These are phyloP conservation scores for Catamblyrhynchus diadema DNA, from an alignment of 2,797 vertebrate genomes.

Conservation along the genomic window DNA sequence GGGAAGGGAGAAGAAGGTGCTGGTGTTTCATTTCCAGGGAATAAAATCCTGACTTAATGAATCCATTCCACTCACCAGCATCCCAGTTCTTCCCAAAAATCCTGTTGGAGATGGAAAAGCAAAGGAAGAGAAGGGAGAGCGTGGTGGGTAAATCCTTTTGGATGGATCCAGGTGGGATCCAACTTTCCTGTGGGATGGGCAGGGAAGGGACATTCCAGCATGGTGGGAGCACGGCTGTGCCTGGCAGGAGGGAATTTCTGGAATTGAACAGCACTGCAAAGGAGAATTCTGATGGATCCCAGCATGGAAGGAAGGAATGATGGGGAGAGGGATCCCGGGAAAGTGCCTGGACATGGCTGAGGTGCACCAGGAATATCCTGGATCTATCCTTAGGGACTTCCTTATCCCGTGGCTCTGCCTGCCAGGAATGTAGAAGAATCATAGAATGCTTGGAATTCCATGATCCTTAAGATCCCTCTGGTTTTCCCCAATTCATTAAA, in stretches of 20 bases:
- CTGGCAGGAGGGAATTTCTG: background rate
- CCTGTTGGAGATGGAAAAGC: background rate
- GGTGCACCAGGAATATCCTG: rapidly evolving
- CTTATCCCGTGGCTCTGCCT: background rate
- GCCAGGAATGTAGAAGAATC: background rate
- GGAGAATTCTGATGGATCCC: background rate
- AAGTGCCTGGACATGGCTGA: background rate
- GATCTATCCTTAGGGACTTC: background rate
- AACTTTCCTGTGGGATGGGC: background rate
- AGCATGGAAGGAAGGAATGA: rapidly evolving
- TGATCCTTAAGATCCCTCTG: no score
- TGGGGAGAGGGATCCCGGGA: background rate
- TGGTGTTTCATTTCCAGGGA: background rate
- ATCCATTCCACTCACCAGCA: background rate
- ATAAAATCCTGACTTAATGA: background rate
- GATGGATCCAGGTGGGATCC: background rate
- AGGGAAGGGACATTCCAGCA: background rate
- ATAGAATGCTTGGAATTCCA: background rate
- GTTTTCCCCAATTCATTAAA: rapidly evolving
- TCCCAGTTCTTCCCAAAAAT: background rate
- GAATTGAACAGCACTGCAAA: background rate
- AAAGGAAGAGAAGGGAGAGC: background rate
- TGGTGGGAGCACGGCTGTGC: background rate
- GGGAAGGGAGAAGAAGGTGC: background rate
- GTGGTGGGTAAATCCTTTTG: background rate